phyloP scores from a whole-genome alignment of 1,140 invertebrate species.

The Drosophila seguyi region DNA sequence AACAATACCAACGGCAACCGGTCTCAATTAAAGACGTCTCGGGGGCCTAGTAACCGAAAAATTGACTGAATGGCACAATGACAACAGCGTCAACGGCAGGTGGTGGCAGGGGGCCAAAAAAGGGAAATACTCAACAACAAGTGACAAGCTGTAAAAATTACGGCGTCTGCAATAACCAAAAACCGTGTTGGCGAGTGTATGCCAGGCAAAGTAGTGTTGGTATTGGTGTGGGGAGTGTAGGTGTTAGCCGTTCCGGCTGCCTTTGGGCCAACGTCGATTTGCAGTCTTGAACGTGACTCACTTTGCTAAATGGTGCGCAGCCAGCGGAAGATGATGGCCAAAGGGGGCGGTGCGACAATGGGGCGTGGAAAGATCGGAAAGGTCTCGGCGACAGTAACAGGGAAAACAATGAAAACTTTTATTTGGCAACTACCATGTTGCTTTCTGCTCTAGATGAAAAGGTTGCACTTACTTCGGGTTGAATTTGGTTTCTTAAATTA shows the following conservation, averaged over 20 bases:
- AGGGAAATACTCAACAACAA: conserved; percentile 53
- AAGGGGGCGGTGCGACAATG: conserved; percentile 10
- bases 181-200: conserved; percentile 70
- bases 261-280: conserved; percentile 70
- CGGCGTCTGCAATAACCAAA: conserved; percentile 63
- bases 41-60: conserved; percentile 76
- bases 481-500: not conserved
- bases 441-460: conserved; percentile 12
- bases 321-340: conserved; percentile 39
- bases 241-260: conserved; percentile 43
- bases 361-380: conserved; percentile 42
- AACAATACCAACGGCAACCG: conserved; percentile 54
- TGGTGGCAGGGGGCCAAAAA: not conserved
- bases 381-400: conserved; percentile 33
- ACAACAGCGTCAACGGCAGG: conserved; percentile 15
- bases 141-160: conserved; percentile 81
- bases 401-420: conserved; percentile 78
- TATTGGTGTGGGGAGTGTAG: conserved; percentile 27
- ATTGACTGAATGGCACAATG: conserved; percentile 70
- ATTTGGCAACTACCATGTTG: conserved; percentile 68
- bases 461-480: not conserved
- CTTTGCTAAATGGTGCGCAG: conserved; percentile 79
- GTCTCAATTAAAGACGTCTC: conserved; percentile 79
- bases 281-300: conserved; percentile 81
- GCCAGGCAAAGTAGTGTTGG: conserved; percentile 35